A percentile compares a stretch with the other conserved stretches of the same genome.
Evolutionary conservation across 1,140 invertebrate species (phyloP).

Genomic region (Ectropis grisescens): DNA sequence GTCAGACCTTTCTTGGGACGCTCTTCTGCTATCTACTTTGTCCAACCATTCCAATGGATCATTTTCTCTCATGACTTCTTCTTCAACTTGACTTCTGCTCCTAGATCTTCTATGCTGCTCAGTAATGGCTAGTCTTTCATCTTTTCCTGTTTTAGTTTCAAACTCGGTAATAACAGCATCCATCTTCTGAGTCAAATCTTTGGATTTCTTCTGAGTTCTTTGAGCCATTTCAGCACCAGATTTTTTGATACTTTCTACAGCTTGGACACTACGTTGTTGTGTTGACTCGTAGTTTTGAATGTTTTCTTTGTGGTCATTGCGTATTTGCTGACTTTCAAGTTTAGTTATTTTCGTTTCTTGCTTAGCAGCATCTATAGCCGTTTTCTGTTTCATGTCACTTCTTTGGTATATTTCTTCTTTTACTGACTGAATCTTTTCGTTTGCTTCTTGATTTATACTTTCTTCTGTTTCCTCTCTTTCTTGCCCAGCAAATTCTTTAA

Average conservation of each 20-base stretch:
- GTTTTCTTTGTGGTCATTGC: too few species aligned
- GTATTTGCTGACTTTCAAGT: too few species aligned
- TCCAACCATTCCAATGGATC: constrained; percentile 30
- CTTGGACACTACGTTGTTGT: too few species aligned
- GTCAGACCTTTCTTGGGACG: constrained; percentile 14
- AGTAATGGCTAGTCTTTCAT: constrained; percentile 13
- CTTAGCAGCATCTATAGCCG: too few species aligned
- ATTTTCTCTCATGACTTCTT: constrained; percentile 29
- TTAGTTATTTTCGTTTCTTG: too few species aligned
- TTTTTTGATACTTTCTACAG: too few species aligned
- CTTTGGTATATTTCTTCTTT: too few species aligned
- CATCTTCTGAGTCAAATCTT: constrained; percentile 45
- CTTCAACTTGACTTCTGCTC: constrained; percentile 27
- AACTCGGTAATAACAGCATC: constrained; percentile 51
- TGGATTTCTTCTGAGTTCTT: constrained; percentile 29
- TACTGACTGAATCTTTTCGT: too few species aligned
- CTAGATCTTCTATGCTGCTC: constrained; percentile 21
- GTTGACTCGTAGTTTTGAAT: too few species aligned
- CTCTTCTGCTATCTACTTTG: constrained; percentile 22
- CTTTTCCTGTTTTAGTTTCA: constrained; percentile 32
- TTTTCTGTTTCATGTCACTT: too few species aligned
- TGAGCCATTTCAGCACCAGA: constrained; percentile 48
- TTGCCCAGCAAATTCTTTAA: neutral
- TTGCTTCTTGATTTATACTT: too few species aligned
- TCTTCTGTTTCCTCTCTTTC: neutral